These are phyloP conservation scores for Alcis repandata DNA, from an alignment of 2,888 invertebrate species.

Conservation along the genomic window DNA sequence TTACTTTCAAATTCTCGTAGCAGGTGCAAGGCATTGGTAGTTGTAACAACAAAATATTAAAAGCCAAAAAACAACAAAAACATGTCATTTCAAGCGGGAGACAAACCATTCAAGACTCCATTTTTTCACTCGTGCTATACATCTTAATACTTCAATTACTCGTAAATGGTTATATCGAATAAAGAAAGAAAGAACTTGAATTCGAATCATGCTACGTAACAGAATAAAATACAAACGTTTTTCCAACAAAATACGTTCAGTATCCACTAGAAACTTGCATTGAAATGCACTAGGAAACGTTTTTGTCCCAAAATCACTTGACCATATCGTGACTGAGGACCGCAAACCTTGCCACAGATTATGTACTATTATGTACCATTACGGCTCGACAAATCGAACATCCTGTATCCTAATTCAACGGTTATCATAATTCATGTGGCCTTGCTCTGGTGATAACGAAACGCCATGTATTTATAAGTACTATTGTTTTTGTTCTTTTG, in stretches of 20 bases:
- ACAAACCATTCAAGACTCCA: too few relatives aligned
- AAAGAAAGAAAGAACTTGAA: too few relatives aligned
- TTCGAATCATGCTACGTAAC: too few relatives aligned
- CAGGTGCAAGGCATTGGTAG: too few relatives aligned
- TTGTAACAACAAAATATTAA: too few relatives aligned
- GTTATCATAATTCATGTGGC: slow-evolving; percentile 78
- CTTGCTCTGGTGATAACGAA: slow-evolving; percentile 75
- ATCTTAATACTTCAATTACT: too few relatives aligned
- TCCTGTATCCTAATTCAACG: slow-evolving; percentile 76
- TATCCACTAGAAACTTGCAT: slow-evolving; percentile 20
- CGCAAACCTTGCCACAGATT: slow-evolving; percentile 20
- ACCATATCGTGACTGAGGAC: slow-evolving; percentile 25
- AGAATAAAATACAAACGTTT: background rate
- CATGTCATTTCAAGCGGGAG: too few relatives aligned
- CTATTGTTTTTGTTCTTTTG: slow-evolving; percentile 62
- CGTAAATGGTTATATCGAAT: too few relatives aligned
- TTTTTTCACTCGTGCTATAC: too few relatives aligned
- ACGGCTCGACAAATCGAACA: slow-evolving; percentile 48
- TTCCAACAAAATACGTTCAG: background rate
- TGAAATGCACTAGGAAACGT: slow-evolving; percentile 35
- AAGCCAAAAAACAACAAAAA: too few relatives aligned
- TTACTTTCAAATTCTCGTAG: too few relatives aligned
- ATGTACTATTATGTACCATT: slow-evolving; percentile 13
- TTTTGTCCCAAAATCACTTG: slow-evolving; percentile 20
- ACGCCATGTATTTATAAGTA: slow-evolving; percentile 52